Evolutionary conservation across 2,888 invertebrate species (phyloP), one percentile per base, ranked within the genome.

Genomic region (Dorcus hopei): DNA sequence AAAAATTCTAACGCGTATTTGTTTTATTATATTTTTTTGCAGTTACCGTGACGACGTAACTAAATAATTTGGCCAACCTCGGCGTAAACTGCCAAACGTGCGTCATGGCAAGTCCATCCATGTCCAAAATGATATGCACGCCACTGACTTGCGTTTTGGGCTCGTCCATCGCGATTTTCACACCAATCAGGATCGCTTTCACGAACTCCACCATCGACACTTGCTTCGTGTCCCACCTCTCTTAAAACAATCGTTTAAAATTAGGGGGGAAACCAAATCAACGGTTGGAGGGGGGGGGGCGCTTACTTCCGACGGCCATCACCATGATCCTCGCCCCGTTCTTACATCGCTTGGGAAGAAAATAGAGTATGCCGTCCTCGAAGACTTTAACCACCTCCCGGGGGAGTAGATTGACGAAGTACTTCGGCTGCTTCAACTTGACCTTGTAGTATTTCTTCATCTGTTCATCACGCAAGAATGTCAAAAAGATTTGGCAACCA

Each of bases 51-150:
- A 90, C 83, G 83, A 89, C 90, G 38, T 90, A 89, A 6, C 88
- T 78, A 16, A 88, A 9, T 4, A 14, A n/a, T 69, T 86, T 86
- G 1, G 91, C 91, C 71, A 88, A 86, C n/a, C 83, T 83, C 0
- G 93, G 93, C 1, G 90, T 89, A 73, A 91, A 88, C 69, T 92
- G 89, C 78, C 79, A 80, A 1, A 91, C 83, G 57, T 93, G 93
- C 26, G 80, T 81, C 64, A 93, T 79, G 0, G 87, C 82, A 5
- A 93, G 78, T 0, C 90, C 91, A 58, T 88, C 86, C 85, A 91
- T 85, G 73, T 93, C 90, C 52, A 93, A 77, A 42, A 93, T 83
- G 14, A 90, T 87, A 56, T 87, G 81, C 9, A 87, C 87, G 0
- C 93, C 93, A 59, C 84, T 83, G 56, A 93, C 85, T 79, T 93